phyloP scores from a whole-genome alignment of 2,113 vertebrate genomes.

The Lutjanus erythropterus region DNA sequence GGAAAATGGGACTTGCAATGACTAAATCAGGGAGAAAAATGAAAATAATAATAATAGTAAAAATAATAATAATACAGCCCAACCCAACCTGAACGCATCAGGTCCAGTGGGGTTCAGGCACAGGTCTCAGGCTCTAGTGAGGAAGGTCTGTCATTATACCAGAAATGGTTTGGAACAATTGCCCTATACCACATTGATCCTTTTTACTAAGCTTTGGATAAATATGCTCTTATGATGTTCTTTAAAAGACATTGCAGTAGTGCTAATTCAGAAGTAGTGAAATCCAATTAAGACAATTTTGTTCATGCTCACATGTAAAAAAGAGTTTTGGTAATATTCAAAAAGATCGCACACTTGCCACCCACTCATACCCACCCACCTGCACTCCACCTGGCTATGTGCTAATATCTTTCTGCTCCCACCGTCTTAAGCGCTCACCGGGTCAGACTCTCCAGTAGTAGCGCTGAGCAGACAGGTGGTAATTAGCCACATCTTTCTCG shows the following conservation, averaged over 20 bases:
- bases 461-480: conserved; percentile 24
- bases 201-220: background rate
- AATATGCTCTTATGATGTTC: background rate
- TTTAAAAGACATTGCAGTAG: background rate
- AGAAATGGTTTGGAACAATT: background rate
- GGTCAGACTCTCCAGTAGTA: conserved; percentile 29
- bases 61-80: too few relatives aligned
- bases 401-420: background rate
- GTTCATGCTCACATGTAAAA: background rate
- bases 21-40: too few relatives aligned
- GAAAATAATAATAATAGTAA: too few relatives aligned
- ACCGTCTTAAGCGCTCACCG: conserved; percentile 10
- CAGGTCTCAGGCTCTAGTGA: too few relatives aligned
- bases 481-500: conserved; percentile 35
- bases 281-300: background rate
- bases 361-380: background rate
- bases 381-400: conserved; percentile 4
- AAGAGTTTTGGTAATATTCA: background rate
- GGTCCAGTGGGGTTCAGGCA: too few relatives aligned
- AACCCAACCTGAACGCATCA: too few relatives aligned
- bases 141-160: too few relatives aligned
- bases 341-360: background rate
- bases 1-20: too few relatives aligned
- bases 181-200: background rate
- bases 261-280: background rate